Evolutionary conservation across 1,140 invertebrate genomes (phyloP).

Genomic region (Zaprionus ornatus): DNA sequence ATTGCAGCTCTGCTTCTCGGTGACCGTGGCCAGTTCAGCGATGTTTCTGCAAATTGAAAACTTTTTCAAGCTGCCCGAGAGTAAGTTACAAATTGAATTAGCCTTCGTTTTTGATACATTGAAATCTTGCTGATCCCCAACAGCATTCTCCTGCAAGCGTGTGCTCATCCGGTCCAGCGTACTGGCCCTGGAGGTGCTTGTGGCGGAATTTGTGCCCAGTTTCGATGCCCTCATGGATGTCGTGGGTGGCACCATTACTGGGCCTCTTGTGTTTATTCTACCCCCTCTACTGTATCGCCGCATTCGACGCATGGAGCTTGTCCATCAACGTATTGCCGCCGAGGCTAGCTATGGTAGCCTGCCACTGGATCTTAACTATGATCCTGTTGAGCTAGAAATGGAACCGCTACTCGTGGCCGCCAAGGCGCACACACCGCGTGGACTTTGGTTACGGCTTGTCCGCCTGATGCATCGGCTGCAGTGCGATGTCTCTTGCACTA

Average conservation of each 20-base stretch:
- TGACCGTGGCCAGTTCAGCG: slow-evolving; percentile 89
- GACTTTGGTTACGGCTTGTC: slow-evolving; percentile 60
- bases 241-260: slow-evolving; percentile 92
- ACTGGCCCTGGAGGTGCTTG: slow-evolving; percentile 89
- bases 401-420: slow-evolving; percentile 55
- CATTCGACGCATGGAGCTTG: slow-evolving; percentile 84
- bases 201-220: slow-evolving; percentile 92
- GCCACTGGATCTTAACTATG: slow-evolving; percentile 74
- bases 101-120: slow-evolving; percentile 39
- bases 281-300: slow-evolving; percentile 92
- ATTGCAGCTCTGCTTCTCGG: slow-evolving; percentile 90
- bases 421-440: slow-evolving; percentile 36
- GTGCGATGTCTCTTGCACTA: slow-evolving; percentile 71
- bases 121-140: slow-evolving; percentile 43
- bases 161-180: slow-evolving; percentile 89
- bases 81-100: slow-evolving; percentile 77
- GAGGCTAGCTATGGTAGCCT: slow-evolving; percentile 77
- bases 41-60: slow-evolving; percentile 90
- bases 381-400: slow-evolving; percentile 70
- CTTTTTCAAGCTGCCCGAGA: slow-evolving; percentile 85
- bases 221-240: slow-evolving; percentile 96
- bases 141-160: slow-evolving; percentile 92
- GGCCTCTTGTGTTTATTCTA: slow-evolving; percentile 92
- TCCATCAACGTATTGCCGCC: slow-evolving; percentile 70
- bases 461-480: slow-evolving; percentile 57